Evolutionary conservation across 2,113 vertebrate species (phyloP).

Genomic region (Cyprinodon brontotheroides): DNA sequence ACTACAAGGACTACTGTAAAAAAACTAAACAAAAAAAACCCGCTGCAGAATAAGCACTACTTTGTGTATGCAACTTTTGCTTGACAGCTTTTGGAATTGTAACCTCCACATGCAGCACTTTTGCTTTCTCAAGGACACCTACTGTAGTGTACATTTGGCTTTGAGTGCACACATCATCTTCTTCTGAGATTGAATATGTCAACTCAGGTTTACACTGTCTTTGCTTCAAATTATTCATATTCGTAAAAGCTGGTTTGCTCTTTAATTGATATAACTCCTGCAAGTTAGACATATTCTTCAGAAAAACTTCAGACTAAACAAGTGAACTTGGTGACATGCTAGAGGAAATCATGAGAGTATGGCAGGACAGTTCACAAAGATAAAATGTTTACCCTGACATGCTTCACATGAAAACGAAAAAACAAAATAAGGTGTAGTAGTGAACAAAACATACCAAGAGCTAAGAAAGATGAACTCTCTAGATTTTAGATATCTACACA

Average conservation of each 20-base stretch:
- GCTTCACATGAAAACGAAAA: constrained; percentile 48
- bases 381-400: constrained; percentile 36
- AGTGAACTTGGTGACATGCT: constrained; percentile 23
- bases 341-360: constrained; percentile 41
- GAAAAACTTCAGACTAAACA: constrained; percentile 9
- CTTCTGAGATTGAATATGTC: constrained; percentile 15
- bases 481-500: constrained; percentile 55
- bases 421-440: constrained; percentile 55
- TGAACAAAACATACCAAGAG: constrained; percentile 42
- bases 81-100: background rate
- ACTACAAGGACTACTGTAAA: background rate
- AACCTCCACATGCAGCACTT: constrained; percentile 1
- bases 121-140: constrained; percentile 27
- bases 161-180: constrained; percentile 2
- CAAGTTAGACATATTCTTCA: background rate
- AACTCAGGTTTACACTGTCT: background rate
- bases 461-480: constrained; percentile 40
- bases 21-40: background rate
- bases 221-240: background rate
- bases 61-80: constrained; percentile 12
- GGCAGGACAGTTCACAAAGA: constrained; percentile 34
- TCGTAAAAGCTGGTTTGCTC: background rate
- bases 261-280: background rate
- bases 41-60: background rate
- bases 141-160: background rate